Evolutionary conservation across 2,888 invertebrate species (phyloP).

Genomic region (Timema cristinae): DNA sequence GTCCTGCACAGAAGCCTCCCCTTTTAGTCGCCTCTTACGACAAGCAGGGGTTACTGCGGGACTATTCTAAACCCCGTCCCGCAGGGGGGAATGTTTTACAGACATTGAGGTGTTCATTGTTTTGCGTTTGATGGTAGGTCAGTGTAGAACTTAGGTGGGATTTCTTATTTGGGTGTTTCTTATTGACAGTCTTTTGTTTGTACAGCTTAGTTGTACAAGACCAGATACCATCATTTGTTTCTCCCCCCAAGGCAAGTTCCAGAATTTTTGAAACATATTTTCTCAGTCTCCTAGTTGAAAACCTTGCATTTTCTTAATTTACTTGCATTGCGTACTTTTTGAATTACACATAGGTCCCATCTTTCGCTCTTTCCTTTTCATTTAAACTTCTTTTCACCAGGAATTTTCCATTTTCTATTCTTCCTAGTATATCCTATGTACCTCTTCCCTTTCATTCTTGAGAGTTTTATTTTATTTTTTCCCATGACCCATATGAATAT

Average conservation of each 20-base stretch:
- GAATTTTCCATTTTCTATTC: background rate
- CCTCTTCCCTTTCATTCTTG: background rate
- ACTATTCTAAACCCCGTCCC: no score
- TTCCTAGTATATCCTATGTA: background rate
- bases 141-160: background rate
- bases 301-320: conserved; percentile 7
- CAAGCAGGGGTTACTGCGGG: no score
- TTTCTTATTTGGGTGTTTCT: conserved; percentile 5
- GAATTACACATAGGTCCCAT: background rate
- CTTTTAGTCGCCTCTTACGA: no score
- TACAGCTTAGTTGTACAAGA: background rate
- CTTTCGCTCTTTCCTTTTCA: background rate
- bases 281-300: background rate
- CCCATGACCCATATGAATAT: background rate
- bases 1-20: no score
- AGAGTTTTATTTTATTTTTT: conserved; percentile 4
- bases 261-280: background rate
- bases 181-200: background rate
- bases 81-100: no score
- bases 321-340: background rate
- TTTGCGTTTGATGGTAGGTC: conserved; percentile 1
- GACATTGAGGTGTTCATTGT: conserved; percentile 5
- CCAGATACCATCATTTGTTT: background rate
- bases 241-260: background rate
- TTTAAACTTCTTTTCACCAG: background rate